Percentiles rank a stretch among this genome's conserved stretches.
phyloP scores from a whole-genome alignment of 2,797 vertebrate genomes.

The Anguilla anguilla region DNA sequence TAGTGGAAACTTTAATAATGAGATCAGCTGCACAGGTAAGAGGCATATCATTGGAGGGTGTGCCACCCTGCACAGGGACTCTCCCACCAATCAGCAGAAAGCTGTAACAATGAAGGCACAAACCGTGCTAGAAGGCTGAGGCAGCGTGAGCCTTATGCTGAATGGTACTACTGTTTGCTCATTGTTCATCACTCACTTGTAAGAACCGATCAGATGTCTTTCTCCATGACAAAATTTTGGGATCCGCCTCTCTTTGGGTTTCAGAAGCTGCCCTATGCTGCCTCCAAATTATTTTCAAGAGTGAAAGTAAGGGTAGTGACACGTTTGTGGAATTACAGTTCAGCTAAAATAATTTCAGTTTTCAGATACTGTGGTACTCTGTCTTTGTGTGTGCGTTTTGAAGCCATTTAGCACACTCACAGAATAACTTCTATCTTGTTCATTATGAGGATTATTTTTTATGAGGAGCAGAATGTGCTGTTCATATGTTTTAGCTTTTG shows the following conservation, averaged over 20 bases:
- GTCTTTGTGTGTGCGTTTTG: not conserved
- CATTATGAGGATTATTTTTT: not conserved
- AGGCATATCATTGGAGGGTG: not conserved
- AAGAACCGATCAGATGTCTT: not conserved
- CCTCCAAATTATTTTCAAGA: not conserved
- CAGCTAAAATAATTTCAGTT: not conserved
- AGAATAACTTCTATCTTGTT: not conserved
- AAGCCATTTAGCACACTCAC: not conserved
- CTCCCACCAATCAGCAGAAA: not conserved
- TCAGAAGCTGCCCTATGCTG: not conserved
- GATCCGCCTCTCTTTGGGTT: not conserved
- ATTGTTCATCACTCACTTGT: not conserved
- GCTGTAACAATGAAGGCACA: not conserved
- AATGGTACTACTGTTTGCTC: not conserved
- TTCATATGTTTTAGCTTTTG: not conserved
- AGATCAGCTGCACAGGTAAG: not conserved
- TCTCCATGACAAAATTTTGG: not conserved
- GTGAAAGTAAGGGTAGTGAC: not conserved
- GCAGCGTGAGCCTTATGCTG: not conserved
- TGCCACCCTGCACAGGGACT: not conserved
- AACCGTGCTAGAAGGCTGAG: not conserved
- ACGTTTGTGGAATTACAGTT: not conserved
- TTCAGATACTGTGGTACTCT: not conserved
- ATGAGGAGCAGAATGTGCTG: not conserved
- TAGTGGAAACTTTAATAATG: not conserved